A percentile compares a stretch with the other conserved stretches of the same genome.
Conservation (phyloP, 2,797 vertebrate species). For the Chelmon rostratus region DNA sequence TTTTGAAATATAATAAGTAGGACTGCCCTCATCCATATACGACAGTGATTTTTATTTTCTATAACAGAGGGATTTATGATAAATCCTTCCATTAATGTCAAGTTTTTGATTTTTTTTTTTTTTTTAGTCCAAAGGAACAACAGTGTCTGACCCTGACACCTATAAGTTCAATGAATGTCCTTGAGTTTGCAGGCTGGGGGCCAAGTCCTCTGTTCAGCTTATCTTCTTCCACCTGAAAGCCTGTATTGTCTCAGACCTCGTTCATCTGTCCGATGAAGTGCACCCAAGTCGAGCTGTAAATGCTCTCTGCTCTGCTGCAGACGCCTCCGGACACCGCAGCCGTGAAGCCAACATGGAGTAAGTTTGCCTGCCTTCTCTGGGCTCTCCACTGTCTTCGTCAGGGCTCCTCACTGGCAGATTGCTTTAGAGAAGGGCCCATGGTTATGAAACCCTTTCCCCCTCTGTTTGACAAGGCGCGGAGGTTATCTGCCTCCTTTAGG, state of each 20-base stretch:
- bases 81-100: slow-evolving; percentile 23
- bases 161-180: slow-evolving; percentile 30
- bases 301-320: slow-evolving; percentile 10
- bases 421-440: slow-evolving; percentile 29
- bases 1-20: slow-evolving; percentile 31
- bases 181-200: slow-evolving; percentile 10
- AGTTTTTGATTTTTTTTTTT: slow-evolving; percentile 3
- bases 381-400: slow-evolving; percentile 11
- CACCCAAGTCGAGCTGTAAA: slow-evolving; percentile 2
- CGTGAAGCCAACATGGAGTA: slow-evolving; percentile 4
- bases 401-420: slow-evolving; percentile 7
- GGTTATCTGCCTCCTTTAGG: slow-evolving; percentile 47
- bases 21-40: slow-evolving; percentile 17
- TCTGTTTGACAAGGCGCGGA: slow-evolving; percentile 35
- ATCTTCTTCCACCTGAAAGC: slow-evolving; percentile 41
- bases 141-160: slow-evolving; percentile 15
- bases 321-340: not conserved
- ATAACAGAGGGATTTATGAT: not conserved
- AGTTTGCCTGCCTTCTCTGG: not conserved
- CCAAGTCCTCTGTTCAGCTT: slow-evolving; percentile 31
- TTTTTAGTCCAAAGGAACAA: slow-evolving; percentile 23
- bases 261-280: slow-evolving; percentile 14
- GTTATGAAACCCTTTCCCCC: slow-evolving; percentile 23
- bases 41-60: slow-evolving; percentile 17
- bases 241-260: slow-evolving; percentile 17